Evolutionary conservation across 2,797 vertebrate genomes (phyloP), one percentile per base, ranked within the genome.

Genomic region (Lophius americanus): DNA sequence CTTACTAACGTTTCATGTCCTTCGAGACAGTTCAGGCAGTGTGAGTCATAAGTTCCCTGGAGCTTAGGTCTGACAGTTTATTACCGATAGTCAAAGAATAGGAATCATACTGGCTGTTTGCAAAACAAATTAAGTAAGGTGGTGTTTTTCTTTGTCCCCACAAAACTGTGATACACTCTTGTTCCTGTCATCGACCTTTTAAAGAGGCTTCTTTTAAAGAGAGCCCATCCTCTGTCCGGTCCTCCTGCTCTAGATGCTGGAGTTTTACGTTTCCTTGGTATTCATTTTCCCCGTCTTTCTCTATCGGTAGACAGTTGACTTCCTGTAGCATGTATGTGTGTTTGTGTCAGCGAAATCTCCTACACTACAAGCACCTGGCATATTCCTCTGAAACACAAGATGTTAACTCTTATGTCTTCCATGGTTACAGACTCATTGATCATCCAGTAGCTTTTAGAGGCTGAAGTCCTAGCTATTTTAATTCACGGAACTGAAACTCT

Each of bases 371-470:
- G 7, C 48, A 36, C 46, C 39, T 51, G 14, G 1, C 36, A 42
- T 48, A 4, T 62, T 37, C 55, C 47, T 57, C 23, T 70, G 36
- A 76, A 83, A 71, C 59, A 60, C 60, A 68, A 67, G 54, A 51
- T 51, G 37, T 58, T 68, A 41, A 41, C 58, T 60, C 62, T 67
- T 50, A 64, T 77, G 46, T 33, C 69, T 67, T 53, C 13, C 13
- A 62, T 79, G 54, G 57, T 82, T 82, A 54, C 36, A 60, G 38
- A 46, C 14, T 50, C 75, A 81, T 82, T 65, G 68, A 82, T 87
- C 2, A 7, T 39, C 4, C 8, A 65, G 61, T 2, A 2, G 43
- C 41, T 50, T 46, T 39, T 3, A 55, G 73, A 50, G 60, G 41
- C 65, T 51, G 51, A 64, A 51, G 67, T 67, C 37, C 46, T 65